These are phyloP conservation scores for Aeoliscus strigatus DNA, from an alignment of 2,797 vertebrate species.

Conservation along the genomic window DNA sequence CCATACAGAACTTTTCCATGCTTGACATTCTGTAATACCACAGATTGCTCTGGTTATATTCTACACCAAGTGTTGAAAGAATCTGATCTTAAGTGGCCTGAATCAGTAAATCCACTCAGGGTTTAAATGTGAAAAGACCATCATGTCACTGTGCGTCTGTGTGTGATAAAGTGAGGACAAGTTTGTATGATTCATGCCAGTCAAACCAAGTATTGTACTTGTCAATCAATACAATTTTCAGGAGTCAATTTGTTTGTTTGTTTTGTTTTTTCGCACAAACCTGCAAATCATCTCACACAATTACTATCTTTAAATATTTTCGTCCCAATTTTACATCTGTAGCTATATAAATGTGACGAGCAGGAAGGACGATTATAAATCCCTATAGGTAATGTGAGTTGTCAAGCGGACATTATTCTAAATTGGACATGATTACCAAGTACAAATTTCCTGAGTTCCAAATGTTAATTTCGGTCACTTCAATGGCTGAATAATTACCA, in stretches of 20 bases:
- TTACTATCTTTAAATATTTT: background rate
- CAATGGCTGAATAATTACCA: no score
- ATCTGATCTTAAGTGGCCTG: constrained; percentile 21
- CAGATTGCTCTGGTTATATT: background rate
- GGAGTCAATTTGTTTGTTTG: background rate
- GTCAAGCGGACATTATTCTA: no score
- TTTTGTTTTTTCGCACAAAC: background rate
- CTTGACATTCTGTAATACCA: constrained; percentile 16
- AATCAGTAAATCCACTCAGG: constrained; percentile 42
- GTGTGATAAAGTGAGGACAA: constrained; percentile 3
- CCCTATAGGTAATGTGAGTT: no score
- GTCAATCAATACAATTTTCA: constrained; percentile 35
- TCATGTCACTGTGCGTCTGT: constrained; percentile 22
- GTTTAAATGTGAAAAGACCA: constrained; percentile 15
- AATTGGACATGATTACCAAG: no score
- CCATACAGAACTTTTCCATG: constrained; percentile 14
- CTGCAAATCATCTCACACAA: background rate
- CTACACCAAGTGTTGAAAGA: constrained; percentile 14
- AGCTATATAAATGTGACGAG: background rate
- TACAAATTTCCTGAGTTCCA: no score
- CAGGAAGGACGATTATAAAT: background rate
- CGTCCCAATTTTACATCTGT: no score
- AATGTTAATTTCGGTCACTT: no score
- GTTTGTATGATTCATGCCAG: constrained; percentile 20
- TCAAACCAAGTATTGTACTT: constrained; percentile 11